These are phyloP conservation scores for Ptyas mucosa DNA, from an alignment of 2,113 vertebrate genomes.

Conservation along the genomic window DNA sequence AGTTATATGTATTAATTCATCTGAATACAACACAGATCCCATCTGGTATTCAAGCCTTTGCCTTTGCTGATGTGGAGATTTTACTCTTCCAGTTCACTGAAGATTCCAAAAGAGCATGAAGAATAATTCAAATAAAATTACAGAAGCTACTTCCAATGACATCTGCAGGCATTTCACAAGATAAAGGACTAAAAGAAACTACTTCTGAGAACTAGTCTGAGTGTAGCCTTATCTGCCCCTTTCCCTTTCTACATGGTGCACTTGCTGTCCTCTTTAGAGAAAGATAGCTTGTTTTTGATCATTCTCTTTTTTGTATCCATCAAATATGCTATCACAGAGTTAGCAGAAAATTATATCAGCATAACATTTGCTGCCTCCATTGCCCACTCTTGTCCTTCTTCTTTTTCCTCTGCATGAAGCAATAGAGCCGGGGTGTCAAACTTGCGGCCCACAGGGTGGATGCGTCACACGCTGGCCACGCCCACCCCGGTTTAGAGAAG, in stretches of 20 bases:
- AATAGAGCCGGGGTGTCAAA: neutral
- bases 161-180: neutral
- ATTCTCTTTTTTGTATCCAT: neutral
- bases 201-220: neutral
- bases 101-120: neutral
- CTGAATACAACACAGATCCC: neutral
- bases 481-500: too few relatives aligned
- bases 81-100: neutral
- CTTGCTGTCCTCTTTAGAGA: neutral
- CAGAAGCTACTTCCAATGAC: neutral
- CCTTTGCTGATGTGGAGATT: neutral
- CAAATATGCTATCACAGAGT: neutral
- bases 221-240: neutral
- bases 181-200: neutral
- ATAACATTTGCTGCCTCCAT: neutral
- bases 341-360: neutral
- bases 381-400: neutral
- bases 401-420: neutral
- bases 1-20: neutral
- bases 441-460: rapidly evolving
- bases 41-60: neutral
- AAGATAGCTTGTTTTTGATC: neutral
- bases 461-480: too few relatives aligned
- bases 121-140: neutral
- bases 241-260: neutral